phyloP scores from a whole-genome alignment of 2,797 vertebrate species.

The Anableps anableps region DNA sequence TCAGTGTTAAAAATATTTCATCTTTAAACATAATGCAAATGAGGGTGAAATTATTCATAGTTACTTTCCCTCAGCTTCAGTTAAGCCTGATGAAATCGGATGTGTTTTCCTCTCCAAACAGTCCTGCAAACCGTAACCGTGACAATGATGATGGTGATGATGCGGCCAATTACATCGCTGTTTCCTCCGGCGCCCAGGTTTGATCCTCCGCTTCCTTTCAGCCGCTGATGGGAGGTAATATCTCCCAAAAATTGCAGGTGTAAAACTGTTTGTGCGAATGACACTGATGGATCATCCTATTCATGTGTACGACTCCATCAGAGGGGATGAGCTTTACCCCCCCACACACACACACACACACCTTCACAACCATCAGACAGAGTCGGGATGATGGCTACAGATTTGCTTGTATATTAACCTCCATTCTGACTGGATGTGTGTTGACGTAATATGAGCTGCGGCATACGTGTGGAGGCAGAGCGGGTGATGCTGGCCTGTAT shows the following conservation, averaged over 20 bases:
- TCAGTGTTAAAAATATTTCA: background rate
- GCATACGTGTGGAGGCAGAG: background rate
- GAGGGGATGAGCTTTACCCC: background rate
- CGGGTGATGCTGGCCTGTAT: background rate
- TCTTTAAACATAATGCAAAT: background rate
- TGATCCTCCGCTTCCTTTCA: background rate
- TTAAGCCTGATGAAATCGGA: background rate
- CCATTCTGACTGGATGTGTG: background rate
- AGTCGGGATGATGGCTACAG: background rate
- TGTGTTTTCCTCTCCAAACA: background rate
- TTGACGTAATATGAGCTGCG: background rate
- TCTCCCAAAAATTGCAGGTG: constrained; percentile 14
- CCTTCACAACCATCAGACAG: background rate
- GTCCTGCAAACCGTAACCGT: background rate
- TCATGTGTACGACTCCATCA: constrained; percentile 7
- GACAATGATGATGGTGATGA: background rate
- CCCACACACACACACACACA: too few relatives aligned
- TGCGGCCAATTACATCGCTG: background rate
- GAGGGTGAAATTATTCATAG: background rate
- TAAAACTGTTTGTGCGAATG: constrained; percentile 15
- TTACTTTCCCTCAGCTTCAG: background rate
- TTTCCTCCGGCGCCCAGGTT: background rate
- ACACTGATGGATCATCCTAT: constrained; percentile 10
- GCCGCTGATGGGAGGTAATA: background rate
- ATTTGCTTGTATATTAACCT: constrained; percentile 2